These are phyloP conservation scores for Drosophila obscura DNA, from an alignment of 1,140 invertebrate genomes.

Conservation along the genomic window DNA sequence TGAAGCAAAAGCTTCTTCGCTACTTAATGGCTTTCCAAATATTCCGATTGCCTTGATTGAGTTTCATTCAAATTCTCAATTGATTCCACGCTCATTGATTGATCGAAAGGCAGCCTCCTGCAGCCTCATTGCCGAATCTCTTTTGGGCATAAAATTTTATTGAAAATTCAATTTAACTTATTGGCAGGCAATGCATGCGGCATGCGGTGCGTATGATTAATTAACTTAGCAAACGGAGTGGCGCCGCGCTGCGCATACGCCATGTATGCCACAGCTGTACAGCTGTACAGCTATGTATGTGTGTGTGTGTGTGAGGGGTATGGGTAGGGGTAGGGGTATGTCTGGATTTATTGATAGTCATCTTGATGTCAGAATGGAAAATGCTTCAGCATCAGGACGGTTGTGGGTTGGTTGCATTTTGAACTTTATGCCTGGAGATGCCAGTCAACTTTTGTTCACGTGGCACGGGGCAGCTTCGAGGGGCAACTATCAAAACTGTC, in stretches of 20 bases:
- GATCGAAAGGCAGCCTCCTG: neutral
- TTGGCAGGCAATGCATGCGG: slow-evolving; percentile 38
- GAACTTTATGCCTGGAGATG: slow-evolving; percentile 44
- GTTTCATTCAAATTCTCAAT: slow-evolving; percentile 13
- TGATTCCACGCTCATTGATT: slow-evolving; percentile 17
- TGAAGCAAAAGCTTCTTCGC: neutral
- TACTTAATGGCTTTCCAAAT: neutral
- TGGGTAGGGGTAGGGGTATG: neutral
- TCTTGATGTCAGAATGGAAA: slow-evolving; percentile 41
- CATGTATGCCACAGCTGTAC: neutral
- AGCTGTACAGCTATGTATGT: neutral
- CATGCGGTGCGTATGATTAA: slow-evolving; percentile 69
- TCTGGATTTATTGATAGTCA: slow-evolving; percentile 51
- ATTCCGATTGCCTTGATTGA: slow-evolving; percentile 15
- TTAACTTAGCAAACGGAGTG: slow-evolving; percentile 49
- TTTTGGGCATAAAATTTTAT: slow-evolving; percentile 37
- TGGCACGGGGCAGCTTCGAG: neutral
- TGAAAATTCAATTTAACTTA: slow-evolving; percentile 63
- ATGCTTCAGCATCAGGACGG: slow-evolving; percentile 29
- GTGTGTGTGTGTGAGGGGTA: neutral
- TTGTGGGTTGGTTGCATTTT: slow-evolving; percentile 43
- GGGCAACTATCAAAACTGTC: slow-evolving; percentile 72
- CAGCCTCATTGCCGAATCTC: slow-evolving; percentile 36
- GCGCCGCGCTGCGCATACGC: slow-evolving; percentile 45
- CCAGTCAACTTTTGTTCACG: slow-evolving; percentile 47